Conservation (phyloP, 2,797 vertebrate species). For the Picus viridis region DNA sequence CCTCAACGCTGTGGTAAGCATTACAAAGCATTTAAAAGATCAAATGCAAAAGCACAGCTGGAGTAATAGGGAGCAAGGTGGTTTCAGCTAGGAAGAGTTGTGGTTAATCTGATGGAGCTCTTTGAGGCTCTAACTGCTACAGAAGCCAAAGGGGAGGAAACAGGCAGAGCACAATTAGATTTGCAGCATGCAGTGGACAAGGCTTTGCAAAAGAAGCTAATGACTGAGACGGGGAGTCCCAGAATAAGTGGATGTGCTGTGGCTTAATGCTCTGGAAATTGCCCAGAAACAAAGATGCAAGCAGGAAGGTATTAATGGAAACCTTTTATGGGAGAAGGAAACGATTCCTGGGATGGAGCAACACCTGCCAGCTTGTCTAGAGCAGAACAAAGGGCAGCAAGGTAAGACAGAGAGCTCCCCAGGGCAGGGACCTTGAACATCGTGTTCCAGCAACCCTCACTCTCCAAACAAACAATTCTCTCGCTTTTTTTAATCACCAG, state of each 20-base stretch:
- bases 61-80: constrained; percentile 24
- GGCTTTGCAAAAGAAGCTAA: constrained; percentile 61
- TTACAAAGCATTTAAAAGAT: constrained; percentile 57
- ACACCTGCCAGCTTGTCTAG: background rate
- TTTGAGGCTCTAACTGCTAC: constrained; percentile 55
- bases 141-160: constrained; percentile 44
- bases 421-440: background rate
- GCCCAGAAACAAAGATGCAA: constrained; percentile 53
- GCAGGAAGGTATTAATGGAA: constrained; percentile 40
- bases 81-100: constrained; percentile 42
- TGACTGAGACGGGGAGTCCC: constrained; percentile 62
- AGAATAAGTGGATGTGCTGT: constrained; percentile 38
- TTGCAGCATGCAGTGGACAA: constrained; percentile 33
- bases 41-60: constrained; percentile 62
- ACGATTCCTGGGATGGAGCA: constrained; percentile 12
- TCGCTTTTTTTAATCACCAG: background rate
- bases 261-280: constrained; percentile 55
- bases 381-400: constrained; percentile 11
- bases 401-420: background rate
- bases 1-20: background rate
- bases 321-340: background rate
- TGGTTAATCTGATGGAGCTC: constrained; percentile 48
- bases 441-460: rapidly evolving
- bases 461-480: background rate
- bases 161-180: constrained; percentile 55